These are phyloP conservation scores for Panulirus ornatus DNA, from an alignment of 1,140 invertebrate genomes.

Conservation along the genomic window DNA sequence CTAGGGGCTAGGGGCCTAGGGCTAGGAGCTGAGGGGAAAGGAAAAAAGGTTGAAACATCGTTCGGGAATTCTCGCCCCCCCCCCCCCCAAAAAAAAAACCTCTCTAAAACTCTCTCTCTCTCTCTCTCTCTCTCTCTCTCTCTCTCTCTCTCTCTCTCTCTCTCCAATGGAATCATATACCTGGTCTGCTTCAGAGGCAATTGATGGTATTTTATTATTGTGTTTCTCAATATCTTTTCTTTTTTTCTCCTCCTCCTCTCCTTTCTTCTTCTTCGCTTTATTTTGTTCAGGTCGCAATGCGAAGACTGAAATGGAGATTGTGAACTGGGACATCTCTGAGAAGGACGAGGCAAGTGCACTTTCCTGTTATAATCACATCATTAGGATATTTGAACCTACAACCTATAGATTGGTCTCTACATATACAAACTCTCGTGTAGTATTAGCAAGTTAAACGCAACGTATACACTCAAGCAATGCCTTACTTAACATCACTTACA, in stretches of 20 bases:
- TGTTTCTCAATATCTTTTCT: background rate
- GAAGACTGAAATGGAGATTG: too few species aligned
- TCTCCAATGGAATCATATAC: constrained; percentile 20
- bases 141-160: constrained; percentile 34
- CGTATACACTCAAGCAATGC: too few species aligned
- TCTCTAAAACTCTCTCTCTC: background rate
- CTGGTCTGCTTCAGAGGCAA: background rate
- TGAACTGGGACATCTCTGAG: too few species aligned
- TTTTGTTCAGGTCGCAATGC: too few species aligned
- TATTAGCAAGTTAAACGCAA: too few species aligned
- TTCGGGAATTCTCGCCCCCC: constrained; percentile 4
- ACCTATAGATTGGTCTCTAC: too few species aligned
- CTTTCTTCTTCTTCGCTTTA: background rate
- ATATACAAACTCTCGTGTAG: too few species aligned
- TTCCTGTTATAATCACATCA: too few species aligned
- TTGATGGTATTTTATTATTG: constrained; percentile 22
- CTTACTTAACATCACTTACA: too few species aligned
- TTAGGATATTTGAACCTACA: too few species aligned
- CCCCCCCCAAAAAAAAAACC: background rate
- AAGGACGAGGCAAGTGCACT: too few species aligned
- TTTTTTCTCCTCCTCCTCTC: background rate
- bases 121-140: constrained; percentile 8
- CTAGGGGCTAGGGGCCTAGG: too few species aligned
- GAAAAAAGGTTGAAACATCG: constrained; percentile 16
- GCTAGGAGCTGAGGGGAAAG: background rate